Base-by-base conservation (phyloP, 2,113 vertebrate genomes). In the Xiphophorus couchianus region DNA sequence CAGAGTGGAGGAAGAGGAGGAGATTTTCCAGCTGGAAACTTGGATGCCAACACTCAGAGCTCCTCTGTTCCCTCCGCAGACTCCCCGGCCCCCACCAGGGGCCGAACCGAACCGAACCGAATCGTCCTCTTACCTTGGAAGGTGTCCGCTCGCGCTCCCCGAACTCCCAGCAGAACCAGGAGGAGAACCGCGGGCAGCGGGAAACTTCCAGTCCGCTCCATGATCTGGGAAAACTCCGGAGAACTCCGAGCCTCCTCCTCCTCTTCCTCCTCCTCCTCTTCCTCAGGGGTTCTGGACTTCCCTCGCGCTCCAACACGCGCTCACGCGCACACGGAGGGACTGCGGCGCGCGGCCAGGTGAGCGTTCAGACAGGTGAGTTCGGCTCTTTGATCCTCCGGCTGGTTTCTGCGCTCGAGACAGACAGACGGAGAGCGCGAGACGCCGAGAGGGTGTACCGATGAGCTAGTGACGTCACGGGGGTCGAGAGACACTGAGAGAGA, bases 21-120 rank as follows among this genome's bases (percentile, higher is more conserved):
- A 74, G 71, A 84, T 88, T 89, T 90, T 87, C 84, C 84, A 58
- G 77, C 74, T 90, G 87, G 87, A 88, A 90, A 91, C 86, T 91
- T 90, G 86, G 86, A 91, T 76, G 62, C 81, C 78, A 61, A 84
- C 79, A 63, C 69, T 44, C 74, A 72, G 67, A 42, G 74, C 81
- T 82, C 84, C 82, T 79, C 72, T 44, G 42, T 44, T 44, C 42
- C 42, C 63, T 1, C 37, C 31, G 9, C 27, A 13, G 9, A 29
- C 12, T 19, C 1, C 10, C 28, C 6, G 1, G 1, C 35, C 42
- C 4, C 6, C 2, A 5, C 60, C 39, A 31, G n/a, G n/a, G 10
- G 35, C 62, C 6, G 11, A 4, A 15, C 5, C 39, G 39, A 12
- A 14, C 39, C 13, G 39, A 42, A 42, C 62, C 4, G 11, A 4